These are phyloP conservation scores for Notocelia uddmanniana DNA, from an alignment of 2,888 invertebrate genomes.

Conservation along the genomic window DNA sequence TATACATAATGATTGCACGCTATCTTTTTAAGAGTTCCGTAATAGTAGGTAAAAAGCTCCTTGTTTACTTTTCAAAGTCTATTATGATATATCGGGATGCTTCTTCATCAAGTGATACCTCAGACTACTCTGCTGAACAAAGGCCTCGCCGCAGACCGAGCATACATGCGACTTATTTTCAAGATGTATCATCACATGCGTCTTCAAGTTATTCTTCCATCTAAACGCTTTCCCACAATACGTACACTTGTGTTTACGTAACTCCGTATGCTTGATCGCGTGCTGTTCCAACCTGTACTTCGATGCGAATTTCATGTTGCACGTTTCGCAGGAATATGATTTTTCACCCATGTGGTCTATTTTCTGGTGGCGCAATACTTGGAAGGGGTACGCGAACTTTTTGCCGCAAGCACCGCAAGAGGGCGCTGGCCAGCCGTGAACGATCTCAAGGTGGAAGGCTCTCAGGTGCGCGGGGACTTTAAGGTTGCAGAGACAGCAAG, in stretches of 20 bases:
- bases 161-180: slow-evolving; percentile 27
- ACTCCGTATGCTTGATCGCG: slow-evolving; percentile 35
- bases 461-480: slow-evolving; percentile 52
- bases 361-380: slow-evolving; percentile 61
- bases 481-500: slow-evolving; percentile 53
- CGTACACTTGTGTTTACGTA: slow-evolving; percentile 20
- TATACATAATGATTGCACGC: too few species aligned
- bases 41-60: not conserved
- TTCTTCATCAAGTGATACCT: slow-evolving; percentile 42
- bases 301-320: slow-evolving; percentile 54
- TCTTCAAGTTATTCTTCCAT: slow-evolving; percentile 40
- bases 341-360: slow-evolving; percentile 63
- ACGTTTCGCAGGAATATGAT: slow-evolving; percentile 53
- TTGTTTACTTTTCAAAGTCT: not conserved
- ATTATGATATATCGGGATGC: slow-evolving; percentile 20
- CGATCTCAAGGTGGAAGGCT: slow-evolving; percentile 59
- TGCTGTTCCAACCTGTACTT: slow-evolving; percentile 40
- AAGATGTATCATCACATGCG: slow-evolving; percentile 43
- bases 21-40: too few species aligned
- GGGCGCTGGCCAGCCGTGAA: slow-evolving; percentile 61
- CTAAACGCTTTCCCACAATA: slow-evolving; percentile 36
- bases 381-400: slow-evolving; percentile 60
- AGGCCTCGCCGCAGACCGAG: slow-evolving; percentile 21
- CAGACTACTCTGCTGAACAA: slow-evolving; percentile 42
- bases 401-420: slow-evolving; percentile 63